Conservation (phyloP, 2,888 invertebrate species). For the Cantharis nigra region DNA sequence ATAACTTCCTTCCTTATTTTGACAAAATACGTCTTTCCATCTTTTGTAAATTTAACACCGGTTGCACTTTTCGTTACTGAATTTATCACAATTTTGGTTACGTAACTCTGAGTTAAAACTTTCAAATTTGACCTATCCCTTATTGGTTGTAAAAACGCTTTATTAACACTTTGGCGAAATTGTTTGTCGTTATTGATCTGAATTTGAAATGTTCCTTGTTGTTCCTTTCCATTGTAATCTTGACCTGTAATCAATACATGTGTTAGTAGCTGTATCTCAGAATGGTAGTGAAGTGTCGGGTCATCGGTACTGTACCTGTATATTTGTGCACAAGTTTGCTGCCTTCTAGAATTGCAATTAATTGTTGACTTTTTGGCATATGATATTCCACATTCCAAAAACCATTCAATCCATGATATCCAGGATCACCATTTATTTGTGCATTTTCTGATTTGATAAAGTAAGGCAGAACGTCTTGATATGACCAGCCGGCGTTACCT, state of each 20-base stretch:
- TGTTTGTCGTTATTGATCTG: conserved; percentile 67
- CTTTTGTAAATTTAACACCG: conserved; percentile 59
- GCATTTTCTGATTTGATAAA: neutral
- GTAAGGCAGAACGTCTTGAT: neutral
- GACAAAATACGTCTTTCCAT: conserved; percentile 56
- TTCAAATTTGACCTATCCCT: conserved; percentile 59
- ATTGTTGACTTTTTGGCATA: neutral
- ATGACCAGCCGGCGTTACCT: neutral
- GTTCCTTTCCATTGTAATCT: conserved; percentile 65
- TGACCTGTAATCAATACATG: neutral
- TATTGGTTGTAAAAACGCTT: conserved; percentile 70
- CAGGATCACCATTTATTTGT: neutral
- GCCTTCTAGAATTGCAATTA: neutral
- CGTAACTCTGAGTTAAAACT: conserved; percentile 60
- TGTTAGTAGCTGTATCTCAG: too few species aligned
- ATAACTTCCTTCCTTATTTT: conserved; percentile 66
- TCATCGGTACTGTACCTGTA: neutral
- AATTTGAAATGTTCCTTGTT: conserved; percentile 65
- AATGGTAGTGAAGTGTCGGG: too few species aligned
- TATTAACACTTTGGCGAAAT: conserved; percentile 64
- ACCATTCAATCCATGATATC: neutral
- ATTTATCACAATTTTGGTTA: conserved; percentile 65
- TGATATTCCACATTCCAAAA: neutral
- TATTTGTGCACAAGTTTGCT: neutral
- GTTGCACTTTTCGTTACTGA: conserved; percentile 56